A percentile compares a stretch with the other conserved stretches of the same genome.
phyloP scores from a whole-genome alignment of 1,140 invertebrate species.

The Batillaria attramentaria region DNA sequence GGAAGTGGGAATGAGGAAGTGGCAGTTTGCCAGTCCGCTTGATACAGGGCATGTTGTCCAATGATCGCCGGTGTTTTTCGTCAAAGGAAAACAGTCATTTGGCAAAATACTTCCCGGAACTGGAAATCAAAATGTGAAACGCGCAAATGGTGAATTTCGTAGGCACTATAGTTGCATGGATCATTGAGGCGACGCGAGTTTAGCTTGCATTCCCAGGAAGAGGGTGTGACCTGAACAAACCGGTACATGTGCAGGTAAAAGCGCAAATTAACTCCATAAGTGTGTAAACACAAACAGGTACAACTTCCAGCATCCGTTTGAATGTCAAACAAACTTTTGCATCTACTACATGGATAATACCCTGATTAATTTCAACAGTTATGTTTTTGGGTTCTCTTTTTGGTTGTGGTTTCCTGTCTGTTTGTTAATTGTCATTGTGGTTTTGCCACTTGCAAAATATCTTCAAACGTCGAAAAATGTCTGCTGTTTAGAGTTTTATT shows the following conservation, averaged over 20 bases:
- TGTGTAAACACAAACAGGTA: too few relatives aligned
- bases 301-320: too few relatives aligned
- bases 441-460: too few relatives aligned
- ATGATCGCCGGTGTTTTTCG: background rate
- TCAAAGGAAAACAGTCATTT: background rate
- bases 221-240: background rate
- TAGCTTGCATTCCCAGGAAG: background rate
- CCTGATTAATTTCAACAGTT: too few relatives aligned
- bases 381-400: too few relatives aligned
- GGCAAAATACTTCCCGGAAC: background rate
- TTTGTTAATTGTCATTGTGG: too few relatives aligned
- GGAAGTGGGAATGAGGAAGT: background rate
- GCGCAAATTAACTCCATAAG: background rate
- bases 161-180: background rate
- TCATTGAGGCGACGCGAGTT: background rate
- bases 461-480: too few relatives aligned
- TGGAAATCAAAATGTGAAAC: background rate
- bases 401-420: too few relatives aligned
- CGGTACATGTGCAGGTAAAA: background rate
- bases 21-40: background rate
- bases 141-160: background rate
- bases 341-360: too few relatives aligned
- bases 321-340: too few relatives aligned
- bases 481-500: too few relatives aligned
- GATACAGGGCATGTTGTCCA: background rate